These are phyloP conservation scores for Anabacerthia variegaticeps DNA, from an alignment of 2,797 vertebrate species.

Conservation along the genomic window DNA sequence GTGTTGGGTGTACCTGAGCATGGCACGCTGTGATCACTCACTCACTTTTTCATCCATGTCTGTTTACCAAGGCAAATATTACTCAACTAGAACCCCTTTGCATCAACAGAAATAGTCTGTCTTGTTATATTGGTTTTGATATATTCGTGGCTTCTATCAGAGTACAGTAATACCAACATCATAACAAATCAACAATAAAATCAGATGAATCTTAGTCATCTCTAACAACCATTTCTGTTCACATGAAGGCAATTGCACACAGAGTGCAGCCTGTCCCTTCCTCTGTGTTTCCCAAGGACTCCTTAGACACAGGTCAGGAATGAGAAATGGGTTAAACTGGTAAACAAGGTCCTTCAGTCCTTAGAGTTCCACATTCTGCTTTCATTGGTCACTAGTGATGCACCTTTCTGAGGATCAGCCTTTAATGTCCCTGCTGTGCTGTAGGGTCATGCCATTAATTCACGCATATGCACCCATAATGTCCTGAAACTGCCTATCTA, in stretches of 20 bases:
- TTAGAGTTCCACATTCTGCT: too few relatives aligned
- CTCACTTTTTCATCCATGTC: neutral
- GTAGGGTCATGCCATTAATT: neutral
- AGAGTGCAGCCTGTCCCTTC: neutral
- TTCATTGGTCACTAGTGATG: fast-evolving
- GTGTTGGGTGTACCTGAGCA: fast-evolving
- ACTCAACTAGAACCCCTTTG: neutral
- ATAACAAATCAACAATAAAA: neutral
- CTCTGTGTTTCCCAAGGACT: neutral
- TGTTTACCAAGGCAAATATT: neutral
- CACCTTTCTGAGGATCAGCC: neutral
- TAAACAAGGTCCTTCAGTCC: neutral
- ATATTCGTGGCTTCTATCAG: neutral
- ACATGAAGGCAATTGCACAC: neutral
- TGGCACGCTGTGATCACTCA: neutral
- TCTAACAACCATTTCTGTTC: neutral
- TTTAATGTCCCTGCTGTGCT: neutral
- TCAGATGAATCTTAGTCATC: neutral
- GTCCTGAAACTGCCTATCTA: neutral
- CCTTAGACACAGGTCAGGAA: neutral
- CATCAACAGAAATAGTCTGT: neutral
- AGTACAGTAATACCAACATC: neutral
- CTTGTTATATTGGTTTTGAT: neutral
- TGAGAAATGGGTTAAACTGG: neutral
- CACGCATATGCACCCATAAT: fast-evolving